Percentiles rank a stretch among this genome's conserved stretches.
These are phyloP conservation scores for Prorops nasuta DNA, from an alignment of 1,140 invertebrate species.

Conservation along the genomic window DNA sequence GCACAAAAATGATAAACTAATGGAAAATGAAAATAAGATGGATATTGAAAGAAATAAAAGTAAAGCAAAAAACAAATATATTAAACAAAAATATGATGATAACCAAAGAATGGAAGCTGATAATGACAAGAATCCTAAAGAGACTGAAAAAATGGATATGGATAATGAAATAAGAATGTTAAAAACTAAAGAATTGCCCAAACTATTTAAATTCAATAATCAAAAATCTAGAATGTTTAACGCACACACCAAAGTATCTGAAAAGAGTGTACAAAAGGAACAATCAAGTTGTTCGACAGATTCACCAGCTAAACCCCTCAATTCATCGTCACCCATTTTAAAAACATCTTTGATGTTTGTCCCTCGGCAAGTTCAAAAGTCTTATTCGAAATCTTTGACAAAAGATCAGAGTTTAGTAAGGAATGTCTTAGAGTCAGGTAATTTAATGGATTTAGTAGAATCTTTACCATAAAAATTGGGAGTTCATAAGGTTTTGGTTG, in stretches of 20 bases:
- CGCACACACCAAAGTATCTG: neutral
- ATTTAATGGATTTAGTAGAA: slow-evolving; percentile 44
- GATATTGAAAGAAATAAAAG: slow-evolving; percentile 10
- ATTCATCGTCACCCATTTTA: too few relatives aligned
- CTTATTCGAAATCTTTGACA: slow-evolving; percentile 35
- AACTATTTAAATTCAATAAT: too few relatives aligned
- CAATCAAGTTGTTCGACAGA: too few relatives aligned
- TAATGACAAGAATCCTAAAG: neutral
- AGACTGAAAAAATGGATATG: slow-evolving; percentile 29
- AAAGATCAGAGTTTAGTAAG: slow-evolving; percentile 28
- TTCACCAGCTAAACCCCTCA: too few relatives aligned
- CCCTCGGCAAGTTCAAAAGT: slow-evolving; percentile 45
- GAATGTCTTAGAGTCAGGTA: slow-evolving; percentile 36
- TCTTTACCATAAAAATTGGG: slow-evolving; percentile 30
- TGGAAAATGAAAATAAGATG: slow-evolving; percentile 16
- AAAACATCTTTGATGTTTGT: slow-evolving; percentile 38
- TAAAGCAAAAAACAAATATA: slow-evolving; percentile 23
- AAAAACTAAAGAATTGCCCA: slow-evolving; percentile 10
- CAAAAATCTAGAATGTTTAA: slow-evolving; percentile 36
- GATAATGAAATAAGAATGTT: slow-evolving; percentile 6
- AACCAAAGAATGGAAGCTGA: slow-evolving; percentile 6
- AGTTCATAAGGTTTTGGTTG: too few relatives aligned
- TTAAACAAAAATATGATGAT: slow-evolving; percentile 11
- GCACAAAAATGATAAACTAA: slow-evolving; percentile 17
- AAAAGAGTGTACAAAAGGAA: neutral